Percentiles rank a stretch among this genome's conserved stretches.
phyloP scores from a whole-genome alignment of 2,888 invertebrate genomes.

The Conchocele bisecta region DNA sequence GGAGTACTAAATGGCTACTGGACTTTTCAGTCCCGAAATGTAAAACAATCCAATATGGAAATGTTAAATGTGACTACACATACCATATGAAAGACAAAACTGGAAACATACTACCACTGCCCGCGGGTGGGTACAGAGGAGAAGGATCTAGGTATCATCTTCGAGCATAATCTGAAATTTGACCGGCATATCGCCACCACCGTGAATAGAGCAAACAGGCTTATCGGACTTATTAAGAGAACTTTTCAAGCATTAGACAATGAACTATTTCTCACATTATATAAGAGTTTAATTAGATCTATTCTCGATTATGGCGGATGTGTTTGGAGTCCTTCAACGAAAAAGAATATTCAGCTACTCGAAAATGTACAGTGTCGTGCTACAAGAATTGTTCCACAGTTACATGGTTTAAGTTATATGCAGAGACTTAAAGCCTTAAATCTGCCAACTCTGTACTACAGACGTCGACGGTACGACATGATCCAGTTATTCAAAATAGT shows the following conservation, averaged over 20 bases:
- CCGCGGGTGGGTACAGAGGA: background rate
- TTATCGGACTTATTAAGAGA: slow-evolving; percentile 9
- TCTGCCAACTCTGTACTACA: slow-evolving; percentile 16
- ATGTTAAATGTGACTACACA: background rate
- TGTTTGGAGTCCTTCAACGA: background rate
- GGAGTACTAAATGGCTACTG: slow-evolving; percentile 1
- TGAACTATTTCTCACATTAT: background rate
- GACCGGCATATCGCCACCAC: background rate
- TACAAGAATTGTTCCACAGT: slow-evolving; percentile 13
- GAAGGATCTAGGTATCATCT: background rate
- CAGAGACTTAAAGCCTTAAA: slow-evolving; percentile 14
- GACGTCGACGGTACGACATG: slow-evolving; percentile 13
- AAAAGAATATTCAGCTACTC: slow-evolving; percentile 2
- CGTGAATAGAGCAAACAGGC: slow-evolving; percentile 11
- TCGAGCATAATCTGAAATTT: slow-evolving; percentile 5
- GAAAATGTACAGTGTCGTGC: slow-evolving; percentile 8
- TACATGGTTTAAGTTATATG: slow-evolving; percentile 2
- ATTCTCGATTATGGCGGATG: slow-evolving; percentile 1
- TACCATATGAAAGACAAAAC: slow-evolving; percentile 4
- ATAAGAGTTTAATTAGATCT: background rate
- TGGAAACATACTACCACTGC: slow-evolving; percentile 1
- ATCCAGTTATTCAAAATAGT: slow-evolving; percentile 14
- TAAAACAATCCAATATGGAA: slow-evolving; percentile 3
- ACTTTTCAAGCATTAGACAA: background rate
- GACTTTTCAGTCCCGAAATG: slow-evolving; percentile 1